phyloP scores from a whole-genome alignment of 2,113 vertebrate species.

The Colinus virginianus region DNA sequence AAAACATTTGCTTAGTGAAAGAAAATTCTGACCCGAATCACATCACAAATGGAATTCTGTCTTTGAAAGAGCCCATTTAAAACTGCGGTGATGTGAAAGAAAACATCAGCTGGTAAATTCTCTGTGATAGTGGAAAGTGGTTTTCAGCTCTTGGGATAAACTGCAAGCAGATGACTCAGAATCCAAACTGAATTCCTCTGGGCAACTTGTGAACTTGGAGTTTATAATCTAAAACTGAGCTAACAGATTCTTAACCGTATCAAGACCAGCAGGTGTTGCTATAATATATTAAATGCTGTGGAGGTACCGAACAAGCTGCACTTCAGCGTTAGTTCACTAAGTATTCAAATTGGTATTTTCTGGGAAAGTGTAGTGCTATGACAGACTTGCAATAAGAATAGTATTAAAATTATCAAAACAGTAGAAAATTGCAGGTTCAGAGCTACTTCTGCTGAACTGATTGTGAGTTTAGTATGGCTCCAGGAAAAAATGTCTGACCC shows the following conservation, averaged over 20 bases:
- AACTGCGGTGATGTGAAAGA: background rate
- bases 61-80: constrained; percentile 15
- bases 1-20: constrained; percentile 2
- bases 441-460: constrained; percentile 6
- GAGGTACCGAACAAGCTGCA: background rate
- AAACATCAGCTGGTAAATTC: background rate
- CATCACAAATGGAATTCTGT: background rate
- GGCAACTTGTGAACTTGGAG: background rate
- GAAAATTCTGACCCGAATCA: background rate
- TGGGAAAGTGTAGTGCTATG: background rate
- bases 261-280: constrained; percentile 66
- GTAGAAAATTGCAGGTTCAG: background rate
- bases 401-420: constrained; percentile 3
- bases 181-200: background rate
- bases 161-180: background rate
- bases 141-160: background rate
- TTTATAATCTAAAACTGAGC: background rate
- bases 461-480: background rate
- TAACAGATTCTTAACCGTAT: constrained; percentile 42
- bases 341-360: constrained; percentile 16
- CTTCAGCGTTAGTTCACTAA: background rate
- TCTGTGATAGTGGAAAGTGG: background rate
- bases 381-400: background rate
- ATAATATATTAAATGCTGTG: constrained; percentile 64
- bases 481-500: background rate